Conservation (phyloP, 2,888 invertebrate species). For the Diarsia brunnea region DNA sequence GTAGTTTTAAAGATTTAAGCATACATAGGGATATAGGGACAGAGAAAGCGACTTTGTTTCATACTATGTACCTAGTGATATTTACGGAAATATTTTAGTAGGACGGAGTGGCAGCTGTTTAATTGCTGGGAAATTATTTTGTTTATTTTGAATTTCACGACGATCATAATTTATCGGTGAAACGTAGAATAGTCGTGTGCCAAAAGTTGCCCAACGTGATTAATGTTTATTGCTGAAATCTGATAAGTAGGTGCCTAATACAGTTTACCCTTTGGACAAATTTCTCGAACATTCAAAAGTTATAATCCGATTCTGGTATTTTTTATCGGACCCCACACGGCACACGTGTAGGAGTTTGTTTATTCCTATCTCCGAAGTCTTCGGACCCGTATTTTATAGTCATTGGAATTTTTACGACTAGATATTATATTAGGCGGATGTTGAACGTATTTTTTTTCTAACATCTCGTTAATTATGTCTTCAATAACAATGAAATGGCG, state of each 20-base stretch:
- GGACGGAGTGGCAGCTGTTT: slow-evolving; percentile 47
- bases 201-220: slow-evolving; percentile 37
- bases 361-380: slow-evolving; percentile 58
- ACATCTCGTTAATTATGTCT: slow-evolving; percentile 40
- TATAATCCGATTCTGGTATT: slow-evolving; percentile 51
- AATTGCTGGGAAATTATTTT: slow-evolving; percentile 40
- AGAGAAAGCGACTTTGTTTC: no score
- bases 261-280: background rate
- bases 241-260: no score
- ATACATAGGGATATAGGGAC: no score
- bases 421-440: slow-evolving; percentile 27
- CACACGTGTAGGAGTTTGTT: slow-evolving; percentile 71
- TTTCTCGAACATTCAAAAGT: slow-evolving; percentile 51
- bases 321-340: slow-evolving; percentile 52
- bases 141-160: slow-evolving; percentile 51
- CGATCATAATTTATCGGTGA: slow-evolving; percentile 14
- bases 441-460: slow-evolving; percentile 30
- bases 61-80: no score
- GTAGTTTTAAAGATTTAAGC: no score
- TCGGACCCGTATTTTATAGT: slow-evolving; percentile 50
- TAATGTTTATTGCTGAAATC: no score
- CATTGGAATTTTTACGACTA: slow-evolving; percentile 51
- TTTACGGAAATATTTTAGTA: slow-evolving; percentile 36
- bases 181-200: slow-evolving; percentile 32
- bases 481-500: slow-evolving; percentile 50